phyloP scores from a whole-genome alignment of 2,113 vertebrate species.

The Chloebia gouldiae region DNA sequence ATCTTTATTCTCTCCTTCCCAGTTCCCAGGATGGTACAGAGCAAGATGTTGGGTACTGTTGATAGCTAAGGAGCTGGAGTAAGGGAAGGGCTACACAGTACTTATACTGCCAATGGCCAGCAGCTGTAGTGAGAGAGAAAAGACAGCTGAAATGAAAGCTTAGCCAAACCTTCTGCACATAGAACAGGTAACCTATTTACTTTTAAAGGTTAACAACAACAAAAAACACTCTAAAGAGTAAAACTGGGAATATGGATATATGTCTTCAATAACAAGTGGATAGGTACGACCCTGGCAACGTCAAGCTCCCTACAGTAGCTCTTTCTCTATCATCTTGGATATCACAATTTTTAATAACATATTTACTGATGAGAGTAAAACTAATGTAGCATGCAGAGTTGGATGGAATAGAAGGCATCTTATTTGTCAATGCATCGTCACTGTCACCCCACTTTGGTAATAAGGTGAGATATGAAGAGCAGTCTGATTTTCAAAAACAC shows the following conservation, averaged over 20 bases:
- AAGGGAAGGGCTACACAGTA: background rate
- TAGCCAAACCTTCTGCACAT: background rate
- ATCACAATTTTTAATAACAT: conserved; percentile 31
- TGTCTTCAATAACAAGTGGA: background rate
- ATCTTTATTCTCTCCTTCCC: background rate
- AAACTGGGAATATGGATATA: background rate
- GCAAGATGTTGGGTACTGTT: background rate
- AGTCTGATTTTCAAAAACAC: background rate
- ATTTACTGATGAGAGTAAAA: conserved; percentile 47
- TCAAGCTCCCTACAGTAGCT: background rate
- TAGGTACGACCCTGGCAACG: background rate
- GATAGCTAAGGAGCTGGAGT: background rate
- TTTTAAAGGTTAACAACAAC: background rate
- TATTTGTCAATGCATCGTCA: conserved; percentile 39
- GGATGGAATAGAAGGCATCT: conserved; percentile 26
- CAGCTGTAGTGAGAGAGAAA: background rate
- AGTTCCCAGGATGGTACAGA: background rate
- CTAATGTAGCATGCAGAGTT: conserved; percentile 51
- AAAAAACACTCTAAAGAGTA: background rate
- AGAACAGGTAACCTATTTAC: background rate
- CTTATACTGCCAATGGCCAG: background rate
- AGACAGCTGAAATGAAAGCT: background rate
- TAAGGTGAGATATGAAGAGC: background rate
- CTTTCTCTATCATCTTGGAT: background rate
- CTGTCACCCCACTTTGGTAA: conserved; percentile 19